phyloP scores from a whole-genome alignment of 2,797 vertebrate genomes.

The Psittacula echo region DNA sequence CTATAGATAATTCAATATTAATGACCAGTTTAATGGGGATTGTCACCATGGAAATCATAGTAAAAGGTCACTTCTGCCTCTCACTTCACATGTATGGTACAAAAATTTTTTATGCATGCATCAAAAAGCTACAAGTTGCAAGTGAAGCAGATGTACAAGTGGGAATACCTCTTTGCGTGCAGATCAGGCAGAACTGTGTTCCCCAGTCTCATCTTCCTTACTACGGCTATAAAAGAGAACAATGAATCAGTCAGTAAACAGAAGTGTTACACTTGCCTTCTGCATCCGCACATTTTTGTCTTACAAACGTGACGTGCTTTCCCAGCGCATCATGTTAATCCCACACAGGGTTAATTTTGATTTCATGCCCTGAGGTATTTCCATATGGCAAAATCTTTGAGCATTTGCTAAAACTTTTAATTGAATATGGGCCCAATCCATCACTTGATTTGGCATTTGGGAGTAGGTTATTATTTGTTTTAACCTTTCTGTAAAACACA shows the following conservation, averaged over 20 bases:
- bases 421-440: background rate
- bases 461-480: background rate
- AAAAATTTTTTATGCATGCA: background rate
- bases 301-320: background rate
- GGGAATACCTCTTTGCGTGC: background rate
- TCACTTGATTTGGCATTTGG: background rate
- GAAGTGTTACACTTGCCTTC: background rate
- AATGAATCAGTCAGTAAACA: background rate
- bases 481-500: background rate
- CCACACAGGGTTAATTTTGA: background rate
- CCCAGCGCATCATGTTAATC: background rate
- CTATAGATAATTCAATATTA: background rate
- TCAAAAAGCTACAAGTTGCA: background rate
- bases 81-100: background rate
- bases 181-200: background rate
- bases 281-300: background rate
- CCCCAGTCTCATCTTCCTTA: background rate
- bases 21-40: background rate
- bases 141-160: background rate
- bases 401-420: constrained; percentile 3
- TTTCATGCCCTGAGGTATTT: background rate
- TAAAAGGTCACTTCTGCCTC: background rate
- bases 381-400: background rate
- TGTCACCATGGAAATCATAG: background rate
- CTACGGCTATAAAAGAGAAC: background rate